phyloP scores from a whole-genome alignment of 92 coral and sea anemone species.

The Phymanthus crucifer region DNA sequence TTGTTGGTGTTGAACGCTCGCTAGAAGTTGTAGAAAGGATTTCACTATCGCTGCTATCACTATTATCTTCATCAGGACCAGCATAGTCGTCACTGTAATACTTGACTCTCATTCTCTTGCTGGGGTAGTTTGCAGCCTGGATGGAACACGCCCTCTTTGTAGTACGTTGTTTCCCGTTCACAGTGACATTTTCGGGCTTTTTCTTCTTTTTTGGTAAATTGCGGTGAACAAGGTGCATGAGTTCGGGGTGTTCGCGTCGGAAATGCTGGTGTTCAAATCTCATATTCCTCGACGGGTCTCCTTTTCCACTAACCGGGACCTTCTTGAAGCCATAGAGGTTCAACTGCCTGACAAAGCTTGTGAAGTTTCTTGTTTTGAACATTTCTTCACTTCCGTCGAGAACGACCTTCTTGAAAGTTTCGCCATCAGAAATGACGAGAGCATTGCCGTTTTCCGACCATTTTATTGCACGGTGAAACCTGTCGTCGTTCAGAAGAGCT shows the following conservation, averaged over 20 bases:
- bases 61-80: slow-evolving; percentile 39
- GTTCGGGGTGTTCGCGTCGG: slow-evolving; percentile 86
- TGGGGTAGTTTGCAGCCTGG: slow-evolving; percentile 24
- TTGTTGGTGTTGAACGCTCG: slow-evolving; percentile 53
- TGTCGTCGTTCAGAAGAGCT: slow-evolving; percentile 88
- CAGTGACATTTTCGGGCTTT: slow-evolving; percentile 15
- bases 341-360: slow-evolving; percentile 97
- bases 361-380: slow-evolving; percentile 98
- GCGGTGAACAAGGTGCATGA: slow-evolving; percentile 93
- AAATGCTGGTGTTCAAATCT: slow-evolving; percentile 92
- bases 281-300: slow-evolving; percentile 99
- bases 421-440: slow-evolving; percentile 96
- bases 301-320: slow-evolving; percentile 94
- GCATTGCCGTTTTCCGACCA: slow-evolving; percentile 97
- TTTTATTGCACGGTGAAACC: slow-evolving; percentile 92
- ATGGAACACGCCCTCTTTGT: slow-evolving; percentile 46
- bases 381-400: slow-evolving; percentile 97
- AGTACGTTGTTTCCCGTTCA: slow-evolving; percentile 30
- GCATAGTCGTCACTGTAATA: slow-evolving; percentile 27
- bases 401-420: slow-evolving; percentile 91
- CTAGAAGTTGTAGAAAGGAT: slow-evolving; percentile 63
- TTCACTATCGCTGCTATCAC: slow-evolving; percentile 44
- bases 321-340: slow-evolving; percentile 95
- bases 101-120: slow-evolving; percentile 21
- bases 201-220: slow-evolving; percentile 92